Conservation (phyloP, 2,797 vertebrate species). For the Siniperca undulata region DNA sequence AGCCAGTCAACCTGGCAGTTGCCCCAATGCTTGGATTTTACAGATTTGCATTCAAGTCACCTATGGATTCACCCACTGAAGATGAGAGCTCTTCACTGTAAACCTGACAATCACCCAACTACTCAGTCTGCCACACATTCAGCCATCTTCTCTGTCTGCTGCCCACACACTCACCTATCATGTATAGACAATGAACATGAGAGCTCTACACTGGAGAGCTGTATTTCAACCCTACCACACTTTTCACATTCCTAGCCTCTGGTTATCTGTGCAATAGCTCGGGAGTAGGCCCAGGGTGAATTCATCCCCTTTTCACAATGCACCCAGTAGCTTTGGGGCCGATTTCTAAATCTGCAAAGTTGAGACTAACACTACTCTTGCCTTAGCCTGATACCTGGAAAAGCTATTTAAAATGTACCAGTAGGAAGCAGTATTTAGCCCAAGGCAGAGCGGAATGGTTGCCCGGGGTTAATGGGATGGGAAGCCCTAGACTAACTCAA, state of each 20-base stretch:
- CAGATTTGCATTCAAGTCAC: constrained; percentile 15
- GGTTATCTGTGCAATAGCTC: constrained; percentile 22
- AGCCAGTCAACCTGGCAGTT: not conserved
- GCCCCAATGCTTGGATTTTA: not conserved
- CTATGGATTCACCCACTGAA: constrained; percentile 11
- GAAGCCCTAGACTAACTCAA: constrained; percentile 1
- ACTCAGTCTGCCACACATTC: constrained; percentile 13
- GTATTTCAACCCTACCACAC: constrained; percentile 9
- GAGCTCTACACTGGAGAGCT: constrained; percentile 30
- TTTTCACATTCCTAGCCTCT: constrained; percentile 20
- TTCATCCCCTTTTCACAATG: constrained; percentile 15
- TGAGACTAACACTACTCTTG: not conserved
- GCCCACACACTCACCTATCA: constrained; percentile 50
- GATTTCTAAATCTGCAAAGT: constrained; percentile 35
- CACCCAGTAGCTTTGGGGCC: constrained; percentile 24
- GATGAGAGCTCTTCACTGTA: constrained; percentile 21
- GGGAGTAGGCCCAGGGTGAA: constrained; percentile 24
- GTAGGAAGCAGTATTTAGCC: constrained; percentile 31
- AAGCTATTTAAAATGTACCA: constrained; percentile 31
- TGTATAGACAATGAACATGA: constrained; percentile 38
- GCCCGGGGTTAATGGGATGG: constrained; percentile 22
- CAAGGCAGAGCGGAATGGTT: constrained; percentile 12
- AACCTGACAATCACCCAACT: not conserved
- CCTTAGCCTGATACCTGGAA: not conserved
- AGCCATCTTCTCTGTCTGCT: constrained; percentile 15